These are phyloP conservation scores for Yoshiicerus persimilis DNA, from an alignment of 1,140 invertebrate species.

Conservation along the genomic window DNA sequence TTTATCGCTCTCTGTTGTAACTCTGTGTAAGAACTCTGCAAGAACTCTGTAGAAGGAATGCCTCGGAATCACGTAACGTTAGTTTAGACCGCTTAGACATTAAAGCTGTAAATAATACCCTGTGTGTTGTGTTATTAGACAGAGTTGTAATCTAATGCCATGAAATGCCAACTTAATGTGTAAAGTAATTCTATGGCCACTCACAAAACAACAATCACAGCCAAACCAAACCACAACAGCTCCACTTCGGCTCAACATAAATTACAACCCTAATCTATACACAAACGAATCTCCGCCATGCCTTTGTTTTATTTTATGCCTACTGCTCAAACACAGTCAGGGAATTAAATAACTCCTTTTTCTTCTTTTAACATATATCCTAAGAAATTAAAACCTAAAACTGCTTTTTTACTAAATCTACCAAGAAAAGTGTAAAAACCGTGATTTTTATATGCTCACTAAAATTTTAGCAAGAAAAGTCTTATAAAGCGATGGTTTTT, in stretches of 20 bases:
- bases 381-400: too few relatives aligned
- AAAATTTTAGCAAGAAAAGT: too few relatives aligned
- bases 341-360: too few relatives aligned
- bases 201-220: not conserved
- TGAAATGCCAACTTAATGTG: slow-evolving; percentile 10
- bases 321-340: too few relatives aligned
- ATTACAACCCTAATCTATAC: not conserved
- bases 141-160: slow-evolving; percentile 17
- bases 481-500: too few relatives aligned
- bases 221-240: not conserved
- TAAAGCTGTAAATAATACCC: not conserved
- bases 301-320: too few relatives aligned
- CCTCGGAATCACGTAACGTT: not conserved
- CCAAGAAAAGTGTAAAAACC: too few relatives aligned
- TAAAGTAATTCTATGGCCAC: not conserved
- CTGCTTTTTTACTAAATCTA: too few relatives aligned
- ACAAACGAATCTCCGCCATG: too few relatives aligned
- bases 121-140: slow-evolving; percentile 18
- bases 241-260: not conserved
- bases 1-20: not conserved
- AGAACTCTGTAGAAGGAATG: not conserved
- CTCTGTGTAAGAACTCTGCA: not conserved
- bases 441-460: too few relatives aligned
- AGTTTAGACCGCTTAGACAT: not conserved
- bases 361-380: too few relatives aligned